Conservation (phyloP, 2,113 vertebrate genomes). For the Ptyas mucosa region DNA sequence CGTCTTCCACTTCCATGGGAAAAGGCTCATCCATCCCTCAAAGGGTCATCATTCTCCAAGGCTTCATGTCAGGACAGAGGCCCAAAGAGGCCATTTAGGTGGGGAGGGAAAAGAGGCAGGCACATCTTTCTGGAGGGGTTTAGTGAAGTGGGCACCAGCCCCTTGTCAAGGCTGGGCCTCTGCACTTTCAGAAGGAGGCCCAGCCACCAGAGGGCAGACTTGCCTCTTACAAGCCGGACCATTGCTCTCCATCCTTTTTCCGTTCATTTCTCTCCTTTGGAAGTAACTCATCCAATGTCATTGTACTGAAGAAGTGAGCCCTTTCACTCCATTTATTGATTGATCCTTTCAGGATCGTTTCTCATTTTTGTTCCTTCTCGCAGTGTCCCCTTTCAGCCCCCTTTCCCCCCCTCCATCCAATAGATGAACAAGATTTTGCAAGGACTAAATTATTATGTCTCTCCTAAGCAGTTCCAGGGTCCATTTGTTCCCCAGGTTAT, state of each 20-base stretch:
- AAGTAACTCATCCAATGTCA: background rate
- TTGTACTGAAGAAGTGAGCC: background rate
- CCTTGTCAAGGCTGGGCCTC: background rate
- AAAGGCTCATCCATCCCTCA: background rate
- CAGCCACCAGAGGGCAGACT: slow-evolving; percentile 33
- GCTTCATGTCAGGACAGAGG: background rate
- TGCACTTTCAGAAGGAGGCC: background rate
- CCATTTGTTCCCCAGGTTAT: background rate
- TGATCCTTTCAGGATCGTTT: background rate
- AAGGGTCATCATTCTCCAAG: background rate
- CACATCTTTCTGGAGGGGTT: accelerated
- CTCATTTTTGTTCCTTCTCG: background rate
- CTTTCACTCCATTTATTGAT: background rate
- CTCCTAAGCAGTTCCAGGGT: background rate
- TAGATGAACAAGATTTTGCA: background rate
- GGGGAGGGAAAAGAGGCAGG: background rate
- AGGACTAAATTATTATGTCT: no score
- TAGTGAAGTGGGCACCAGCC: background rate
- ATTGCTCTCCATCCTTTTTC: background rate
- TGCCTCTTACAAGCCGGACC: background rate
- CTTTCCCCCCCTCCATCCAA: background rate
- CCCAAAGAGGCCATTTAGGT: background rate
- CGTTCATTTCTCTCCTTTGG: background rate
- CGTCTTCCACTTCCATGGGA: background rate
- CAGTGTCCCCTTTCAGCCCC: background rate